Evolutionary conservation across 2,888 invertebrate genomes (phyloP).

Genomic region (Drosophila aldrichi): DNA sequence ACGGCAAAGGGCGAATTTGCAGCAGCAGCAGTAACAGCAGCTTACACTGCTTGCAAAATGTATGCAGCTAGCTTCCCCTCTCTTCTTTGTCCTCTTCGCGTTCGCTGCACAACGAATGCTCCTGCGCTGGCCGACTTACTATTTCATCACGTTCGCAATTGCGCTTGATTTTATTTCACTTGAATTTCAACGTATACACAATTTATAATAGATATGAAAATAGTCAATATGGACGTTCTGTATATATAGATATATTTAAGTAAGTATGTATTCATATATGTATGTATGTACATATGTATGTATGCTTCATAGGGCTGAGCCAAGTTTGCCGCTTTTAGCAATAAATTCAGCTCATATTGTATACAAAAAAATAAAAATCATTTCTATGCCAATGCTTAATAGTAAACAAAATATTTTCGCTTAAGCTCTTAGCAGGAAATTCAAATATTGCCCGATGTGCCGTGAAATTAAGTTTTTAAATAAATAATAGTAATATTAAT

Average conservation of each 20-base stretch:
- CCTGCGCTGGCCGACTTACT: background rate
- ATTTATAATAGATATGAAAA: constrained; percentile 37
- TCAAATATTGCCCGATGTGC: background rate
- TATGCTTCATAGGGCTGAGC: constrained; percentile 25
- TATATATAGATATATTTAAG: background rate
- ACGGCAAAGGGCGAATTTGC: constrained; percentile 52
- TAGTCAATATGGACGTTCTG: constrained; percentile 9
- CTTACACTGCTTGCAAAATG: constrained; percentile 52
- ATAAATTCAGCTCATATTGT: constrained; percentile 14
- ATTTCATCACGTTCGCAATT: constrained; percentile 35
- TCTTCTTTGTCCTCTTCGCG: background rate
- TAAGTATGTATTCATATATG: background rate
- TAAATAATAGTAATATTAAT: constrained; percentile 3
- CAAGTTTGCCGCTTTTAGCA: constrained; percentile 28
- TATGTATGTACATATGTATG: background rate
- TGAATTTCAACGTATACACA: constrained; percentile 38
- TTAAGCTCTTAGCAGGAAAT: constrained; percentile 8
- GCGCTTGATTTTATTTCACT: constrained; percentile 17
- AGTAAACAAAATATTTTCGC: constrained; percentile 53
- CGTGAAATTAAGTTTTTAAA: constrained; percentile 17
- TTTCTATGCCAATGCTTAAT: constrained; percentile 41
- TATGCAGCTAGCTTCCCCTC: constrained; percentile 21
- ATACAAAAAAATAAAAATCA: constrained; percentile 9
- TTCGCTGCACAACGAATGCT: constrained; percentile 1
- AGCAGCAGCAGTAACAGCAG: constrained; percentile 26